A percentile compares a stretch with the other conserved stretches of the same genome.
Evolutionary conservation across 2,888 invertebrate genomes (phyloP).

Genomic region (Coelinius sp.): DNA sequence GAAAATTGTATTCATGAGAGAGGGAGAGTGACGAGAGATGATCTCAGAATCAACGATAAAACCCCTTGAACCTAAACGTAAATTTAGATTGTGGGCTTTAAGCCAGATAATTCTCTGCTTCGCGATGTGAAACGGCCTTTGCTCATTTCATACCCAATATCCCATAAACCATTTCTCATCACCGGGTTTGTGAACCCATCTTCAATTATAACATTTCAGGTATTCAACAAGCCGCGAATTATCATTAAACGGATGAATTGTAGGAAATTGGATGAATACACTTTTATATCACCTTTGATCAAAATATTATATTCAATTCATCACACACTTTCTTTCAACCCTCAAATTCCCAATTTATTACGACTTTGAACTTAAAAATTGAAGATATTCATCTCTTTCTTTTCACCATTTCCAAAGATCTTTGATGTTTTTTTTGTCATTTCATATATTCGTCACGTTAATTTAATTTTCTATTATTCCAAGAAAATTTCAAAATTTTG

Average conservation of each 20-base stretch:
- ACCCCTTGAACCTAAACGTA: slow-evolving; percentile 48
- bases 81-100: slow-evolving; percentile 61
- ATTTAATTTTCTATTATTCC: too few species aligned
- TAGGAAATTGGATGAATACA: slow-evolving; percentile 2
- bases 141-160: slow-evolving; percentile 67
- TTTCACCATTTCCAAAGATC: too few species aligned
- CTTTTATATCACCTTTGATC: slow-evolving; percentile 4
- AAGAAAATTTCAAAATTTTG: too few species aligned
- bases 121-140: slow-evolving; percentile 66
- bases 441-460: too few species aligned
- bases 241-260: slow-evolving; percentile 6
- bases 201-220: slow-evolving; percentile 29
- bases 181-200: slow-evolving; percentile 18
- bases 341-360: background rate
- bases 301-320: background rate
- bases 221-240: slow-evolving; percentile 16
- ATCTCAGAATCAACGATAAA: slow-evolving; percentile 16
- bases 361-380: background rate
- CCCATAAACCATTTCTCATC: slow-evolving; percentile 60
- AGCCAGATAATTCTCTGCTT: slow-evolving; percentile 66
- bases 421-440: too few species aligned
- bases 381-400: too few species aligned
- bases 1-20: background rate
- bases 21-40: background rate
- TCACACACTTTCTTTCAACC: background rate